Evolutionary conservation across 2,888 invertebrate species (phyloP).

Genomic region (Oscheius sp.): DNA sequence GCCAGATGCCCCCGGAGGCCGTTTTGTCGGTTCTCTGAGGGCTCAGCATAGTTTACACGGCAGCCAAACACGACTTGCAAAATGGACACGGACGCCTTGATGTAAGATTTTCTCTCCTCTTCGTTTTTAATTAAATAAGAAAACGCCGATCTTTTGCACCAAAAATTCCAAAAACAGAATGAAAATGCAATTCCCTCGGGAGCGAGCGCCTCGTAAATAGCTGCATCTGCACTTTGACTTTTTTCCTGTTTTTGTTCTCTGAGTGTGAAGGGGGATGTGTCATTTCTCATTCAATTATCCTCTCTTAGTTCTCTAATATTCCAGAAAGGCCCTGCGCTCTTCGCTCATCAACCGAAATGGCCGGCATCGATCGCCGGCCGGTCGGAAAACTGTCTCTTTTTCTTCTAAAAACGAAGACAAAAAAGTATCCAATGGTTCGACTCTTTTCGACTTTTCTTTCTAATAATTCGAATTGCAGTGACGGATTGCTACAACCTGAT

Average conservation of each 20-base stretch:
- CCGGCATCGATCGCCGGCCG: constrained; percentile 65
- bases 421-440: constrained; percentile 75
- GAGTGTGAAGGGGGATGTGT: background rate
- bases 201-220: too few species aligned
- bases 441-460: background rate
- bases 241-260: background rate
- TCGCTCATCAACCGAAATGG: constrained; percentile 70
- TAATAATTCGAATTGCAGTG: constrained; percentile 70
- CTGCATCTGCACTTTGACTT: too few species aligned
- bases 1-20: background rate
- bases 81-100: background rate
- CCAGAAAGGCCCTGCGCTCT: constrained; percentile 66
- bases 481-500: constrained; percentile 75
- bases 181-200: constrained; percentile 13
- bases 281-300: background rate
- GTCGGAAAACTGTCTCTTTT: constrained; percentile 64
- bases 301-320: constrained; percentile 15
- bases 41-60: constrained; percentile 21
- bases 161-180: too few species aligned
- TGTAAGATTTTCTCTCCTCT: background rate
- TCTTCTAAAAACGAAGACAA: constrained; percentile 70
- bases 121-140: background rate
- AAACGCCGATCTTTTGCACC: too few species aligned
- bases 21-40: background rate
- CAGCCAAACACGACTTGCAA: constrained; percentile 7